Percentiles rank a stretch among this genome's conserved stretches.
Evolutionary conservation across 2,888 invertebrate species (phyloP).

Genomic region (Scaptomyza tumidula): DNA sequence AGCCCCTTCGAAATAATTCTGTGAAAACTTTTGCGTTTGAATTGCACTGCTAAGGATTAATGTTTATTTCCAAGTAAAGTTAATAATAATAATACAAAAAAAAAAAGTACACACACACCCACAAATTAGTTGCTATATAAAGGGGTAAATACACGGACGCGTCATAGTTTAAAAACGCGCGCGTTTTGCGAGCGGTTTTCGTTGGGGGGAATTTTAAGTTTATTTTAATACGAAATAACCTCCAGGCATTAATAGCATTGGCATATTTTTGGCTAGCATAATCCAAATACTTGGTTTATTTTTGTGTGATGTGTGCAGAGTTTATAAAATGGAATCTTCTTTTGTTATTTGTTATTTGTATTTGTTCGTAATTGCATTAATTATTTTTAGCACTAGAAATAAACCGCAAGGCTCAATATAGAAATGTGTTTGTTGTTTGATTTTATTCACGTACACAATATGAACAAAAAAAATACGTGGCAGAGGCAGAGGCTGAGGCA

Average conservation of each 20-base stretch:
- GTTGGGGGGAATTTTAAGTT: slow-evolving; percentile 30
- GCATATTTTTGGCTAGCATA: slow-evolving; percentile 50
- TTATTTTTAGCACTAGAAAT: slow-evolving; percentile 56
- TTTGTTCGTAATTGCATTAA: slow-evolving; percentile 22
- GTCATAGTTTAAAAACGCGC: slow-evolving; percentile 42
- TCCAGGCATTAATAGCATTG: slow-evolving; percentile 44
- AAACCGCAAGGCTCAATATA: slow-evolving; percentile 54
- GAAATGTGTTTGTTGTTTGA: slow-evolving; percentile 45
- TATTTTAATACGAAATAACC: slow-evolving; percentile 47
- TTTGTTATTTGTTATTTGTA: slow-evolving; percentile 18
- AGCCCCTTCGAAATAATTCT: slow-evolving; percentile 17
- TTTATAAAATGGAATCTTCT: slow-evolving; percentile 48
- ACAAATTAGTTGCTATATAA: slow-evolving; percentile 4
- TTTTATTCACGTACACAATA: slow-evolving; percentile 36
- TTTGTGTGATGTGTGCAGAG: slow-evolving; percentile 34
- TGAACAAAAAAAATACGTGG: no score
- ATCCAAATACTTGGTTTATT: slow-evolving; percentile 7
- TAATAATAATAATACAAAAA: slow-evolving; percentile 57
- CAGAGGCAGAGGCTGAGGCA: neutral
- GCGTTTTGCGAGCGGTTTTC: slow-evolving; percentile 51
- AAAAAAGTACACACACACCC: slow-evolving; percentile 21
- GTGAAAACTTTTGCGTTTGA: slow-evolving; percentile 59
- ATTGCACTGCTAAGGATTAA: slow-evolving; percentile 44
- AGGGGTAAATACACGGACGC: slow-evolving; percentile 52
- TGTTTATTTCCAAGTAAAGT: slow-evolving; percentile 50